Percentiles rank a stretch among this genome's conserved stretches.
These are phyloP conservation scores for Drosophila austrosaltans DNA, from an alignment of 2,888 invertebrate species.

Conservation along the genomic window DNA sequence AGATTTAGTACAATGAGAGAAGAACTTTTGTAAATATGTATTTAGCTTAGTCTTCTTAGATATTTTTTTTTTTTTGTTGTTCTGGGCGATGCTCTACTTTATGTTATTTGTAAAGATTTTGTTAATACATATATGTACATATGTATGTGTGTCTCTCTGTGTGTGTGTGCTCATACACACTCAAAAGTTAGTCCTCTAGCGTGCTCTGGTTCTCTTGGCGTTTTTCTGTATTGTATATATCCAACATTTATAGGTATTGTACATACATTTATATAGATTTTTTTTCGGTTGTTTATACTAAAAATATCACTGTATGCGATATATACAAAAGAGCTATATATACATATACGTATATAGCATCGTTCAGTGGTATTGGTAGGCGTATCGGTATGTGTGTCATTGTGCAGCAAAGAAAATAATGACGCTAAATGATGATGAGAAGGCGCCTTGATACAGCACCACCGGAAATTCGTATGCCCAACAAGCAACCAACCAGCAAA, in stretches of 20 bases:
- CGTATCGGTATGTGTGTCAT: conserved; percentile 64
- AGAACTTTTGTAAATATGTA: conserved; percentile 25
- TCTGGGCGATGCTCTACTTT: conserved; percentile 46
- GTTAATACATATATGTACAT: conserved; percentile 30
- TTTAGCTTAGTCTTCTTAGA: conserved; percentile 51
- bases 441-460: conserved; percentile 48
- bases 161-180: not conserved
- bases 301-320: conserved; percentile 77
- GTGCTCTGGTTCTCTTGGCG: conserved; percentile 34
- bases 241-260: conserved; percentile 36
- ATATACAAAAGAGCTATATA: conserved; percentile 50
- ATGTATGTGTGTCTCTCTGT: conserved; percentile 3
- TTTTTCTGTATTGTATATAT: conserved; percentile 29
- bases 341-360: conserved; percentile 20
- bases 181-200: conserved; percentile 34
- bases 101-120: conserved; percentile 59
- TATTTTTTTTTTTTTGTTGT: conserved; percentile 40
- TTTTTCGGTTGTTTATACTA: conserved; percentile 74
- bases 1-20: conserved; percentile 10
- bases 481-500: too few species aligned
- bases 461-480: conserved; percentile 26
- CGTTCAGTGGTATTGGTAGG: conserved; percentile 34
- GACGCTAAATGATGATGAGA: conserved; percentile 46
- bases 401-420: conserved; percentile 57
- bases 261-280: conserved; percentile 54